Evolutionary conservation across 2,113 vertebrate species (phyloP).

Genomic region (Argyrosomus japonicus): DNA sequence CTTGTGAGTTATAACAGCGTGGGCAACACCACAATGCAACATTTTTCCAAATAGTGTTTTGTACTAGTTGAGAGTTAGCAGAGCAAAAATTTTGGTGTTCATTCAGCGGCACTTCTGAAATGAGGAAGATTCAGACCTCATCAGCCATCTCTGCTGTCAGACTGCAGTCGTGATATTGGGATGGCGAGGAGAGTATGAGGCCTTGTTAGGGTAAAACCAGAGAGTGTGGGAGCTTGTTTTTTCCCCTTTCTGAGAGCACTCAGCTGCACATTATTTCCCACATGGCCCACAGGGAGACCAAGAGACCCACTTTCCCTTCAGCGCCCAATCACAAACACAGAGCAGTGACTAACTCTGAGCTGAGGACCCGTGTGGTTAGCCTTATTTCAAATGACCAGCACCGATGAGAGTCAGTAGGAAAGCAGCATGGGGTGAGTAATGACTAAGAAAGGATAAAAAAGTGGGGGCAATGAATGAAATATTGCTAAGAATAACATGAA

Average conservation of each 20-base stretch:
- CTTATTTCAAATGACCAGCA: constrained; percentile 36
- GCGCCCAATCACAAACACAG: constrained; percentile 46
- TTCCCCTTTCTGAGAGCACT: constrained; percentile 40
- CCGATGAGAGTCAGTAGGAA: constrained; percentile 19
- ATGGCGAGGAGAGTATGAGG: constrained; percentile 28
- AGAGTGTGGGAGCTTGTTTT: constrained; percentile 42
- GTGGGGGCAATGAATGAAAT: constrained; percentile 36
- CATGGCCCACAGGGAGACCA: constrained; percentile 49
- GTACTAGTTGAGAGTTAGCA: neutral
- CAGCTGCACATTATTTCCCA: constrained; percentile 54
- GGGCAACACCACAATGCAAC: neutral
- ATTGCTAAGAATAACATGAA: constrained; percentile 41
- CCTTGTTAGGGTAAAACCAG: constrained; percentile 34
- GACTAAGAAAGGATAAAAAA: neutral
- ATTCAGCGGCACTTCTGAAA: constrained; percentile 15
- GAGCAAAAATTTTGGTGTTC: neutral
- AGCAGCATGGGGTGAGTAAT: constrained; percentile 47
- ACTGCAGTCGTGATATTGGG: constrained; percentile 24
- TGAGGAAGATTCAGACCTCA: constrained; percentile 5
- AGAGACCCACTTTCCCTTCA: constrained; percentile 61
- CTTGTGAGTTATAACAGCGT: neutral
- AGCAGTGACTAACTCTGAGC: constrained; percentile 1
- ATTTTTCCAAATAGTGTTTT: neutral
- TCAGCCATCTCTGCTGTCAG: constrained; percentile 20
- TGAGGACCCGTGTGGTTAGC: constrained; percentile 24